A percentile compares a stretch with the other conserved stretches of the same genome.
phyloP scores from a whole-genome alignment of 2,113 vertebrate genomes.

The Polypterus senegalus region DNA sequence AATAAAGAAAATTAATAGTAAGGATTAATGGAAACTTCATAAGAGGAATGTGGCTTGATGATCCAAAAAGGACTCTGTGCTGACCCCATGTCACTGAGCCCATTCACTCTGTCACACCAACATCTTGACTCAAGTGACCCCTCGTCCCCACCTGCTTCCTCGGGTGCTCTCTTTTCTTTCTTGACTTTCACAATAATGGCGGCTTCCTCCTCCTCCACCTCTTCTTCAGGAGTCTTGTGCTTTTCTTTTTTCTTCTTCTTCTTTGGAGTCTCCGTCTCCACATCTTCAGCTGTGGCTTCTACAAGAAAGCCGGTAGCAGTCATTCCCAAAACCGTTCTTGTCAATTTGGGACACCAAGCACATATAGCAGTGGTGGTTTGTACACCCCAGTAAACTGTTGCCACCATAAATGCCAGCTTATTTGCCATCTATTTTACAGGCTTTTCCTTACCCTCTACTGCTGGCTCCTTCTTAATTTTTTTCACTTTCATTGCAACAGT shows the following conservation, averaged over 20 bases:
- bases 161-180: not conserved
- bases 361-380: too few species aligned
- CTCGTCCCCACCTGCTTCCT: not conserved
- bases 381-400: too few species aligned
- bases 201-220: constrained; percentile 22
- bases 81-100: too few species aligned
- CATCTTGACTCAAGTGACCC: not conserved
- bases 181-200: constrained; percentile 5
- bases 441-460: constrained; percentile 46
- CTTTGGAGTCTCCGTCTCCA: constrained; percentile 44
- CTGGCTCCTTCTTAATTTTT: constrained; percentile 60
- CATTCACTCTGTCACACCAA: constrained; percentile 30
- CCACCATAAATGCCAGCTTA: fast-evolving
- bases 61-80: too few species aligned
- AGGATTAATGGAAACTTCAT: too few species aligned
- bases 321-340: too few species aligned
- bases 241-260: constrained; percentile 88
- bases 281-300: constrained; percentile 29
- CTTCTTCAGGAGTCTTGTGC: constrained; percentile 45
- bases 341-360: too few species aligned
- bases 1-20: too few species aligned
- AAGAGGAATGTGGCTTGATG: too few species aligned
- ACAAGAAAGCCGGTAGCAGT: not conserved
- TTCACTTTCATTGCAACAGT: constrained; percentile 45
- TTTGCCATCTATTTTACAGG: constrained; percentile 9